Evolutionary conservation across 1,140 invertebrate species (phyloP).

Genomic region (Drepana arcuata): DNA sequence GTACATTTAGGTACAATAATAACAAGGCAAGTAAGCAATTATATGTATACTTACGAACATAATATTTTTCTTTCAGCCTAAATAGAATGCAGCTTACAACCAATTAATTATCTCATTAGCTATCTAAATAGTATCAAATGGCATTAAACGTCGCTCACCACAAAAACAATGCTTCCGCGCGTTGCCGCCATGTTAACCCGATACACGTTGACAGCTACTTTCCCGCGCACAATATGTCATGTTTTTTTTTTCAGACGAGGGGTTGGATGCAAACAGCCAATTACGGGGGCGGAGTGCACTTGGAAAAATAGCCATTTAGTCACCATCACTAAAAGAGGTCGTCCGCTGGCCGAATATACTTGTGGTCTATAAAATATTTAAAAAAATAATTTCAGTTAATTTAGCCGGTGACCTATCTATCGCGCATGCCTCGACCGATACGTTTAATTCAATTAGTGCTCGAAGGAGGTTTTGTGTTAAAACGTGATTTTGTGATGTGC

Average conservation of each 20-base stretch:
- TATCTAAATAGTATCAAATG: constrained; percentile 50
- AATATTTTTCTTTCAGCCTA: too few relatives aligned
- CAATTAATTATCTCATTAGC: constrained; percentile 27
- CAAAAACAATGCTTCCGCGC: constrained; percentile 47
- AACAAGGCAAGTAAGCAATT: too few relatives aligned
- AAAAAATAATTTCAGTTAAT: constrained; percentile 12
- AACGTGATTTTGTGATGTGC: constrained; percentile 57
- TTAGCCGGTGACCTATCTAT: constrained; percentile 36
- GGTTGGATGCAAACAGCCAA: constrained; percentile 68
- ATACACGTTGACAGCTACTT: constrained; percentile 57
- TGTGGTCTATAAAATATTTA: too few relatives aligned
- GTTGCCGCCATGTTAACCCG: constrained; percentile 44
- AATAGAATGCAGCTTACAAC: too few relatives aligned
- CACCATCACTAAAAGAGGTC: constrained; percentile 47
- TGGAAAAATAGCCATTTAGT: constrained; percentile 61
- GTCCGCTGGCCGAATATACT: constrained; percentile 24
- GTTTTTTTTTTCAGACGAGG: constrained; percentile 60
- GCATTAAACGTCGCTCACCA: constrained; percentile 53
- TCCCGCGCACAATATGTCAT: constrained; percentile 66
- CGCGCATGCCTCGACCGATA: constrained; percentile 39
- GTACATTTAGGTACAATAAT: too few relatives aligned
- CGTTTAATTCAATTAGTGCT: constrained; percentile 64
- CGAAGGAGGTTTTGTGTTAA: constrained; percentile 36
- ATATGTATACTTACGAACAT: too few relatives aligned
- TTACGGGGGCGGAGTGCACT: constrained; percentile 57